Evolutionary conservation across 2,888 invertebrate species (phyloP), one percentile per base, ranked within the genome.

Genomic region (Caenorhabditis wallacei): DNA sequence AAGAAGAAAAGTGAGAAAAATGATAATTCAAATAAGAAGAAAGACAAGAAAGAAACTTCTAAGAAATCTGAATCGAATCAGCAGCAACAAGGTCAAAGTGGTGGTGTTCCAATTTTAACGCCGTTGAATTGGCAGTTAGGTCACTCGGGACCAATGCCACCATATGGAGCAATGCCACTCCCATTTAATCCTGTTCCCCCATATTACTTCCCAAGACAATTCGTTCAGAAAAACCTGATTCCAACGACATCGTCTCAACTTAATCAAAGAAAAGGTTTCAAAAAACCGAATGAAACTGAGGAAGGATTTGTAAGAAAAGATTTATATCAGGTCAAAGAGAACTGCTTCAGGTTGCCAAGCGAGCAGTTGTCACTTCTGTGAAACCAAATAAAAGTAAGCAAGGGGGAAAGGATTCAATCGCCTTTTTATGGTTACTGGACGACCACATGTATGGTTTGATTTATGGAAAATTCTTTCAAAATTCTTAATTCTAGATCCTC

Each of bases 391-490:
- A 16, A 10, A 20, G 11, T 10, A 53, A 13, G 7, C 22, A 56
- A n/a, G 7, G 48, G n/a, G 46, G 35, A 18, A 74, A 54, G 3
- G 54, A 54, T 10, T 5, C 22, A 8, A 46, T 13, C 7, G 74
- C 74, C 1, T 75, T 37, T 24, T 35, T 75, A 24, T 75, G 74
- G 74, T 54, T 75, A 4, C 30, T 75, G n/a, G 66, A 75, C 22
- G 66, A 75, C 24, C 74, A 66, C 26, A n/a, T 40, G 64, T 74
- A 22, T 20, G 43, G n/a, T 66, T 11, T 30, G 4, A 30, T 30
- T 30, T 8, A n/a, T 8, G 30, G 3, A 20, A 40, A 40, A 10
- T 13, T 2, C 13, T 8, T 40, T 10, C 40, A 40, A 8, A 8
- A 30, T 40, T 40, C 2, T 13, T 13, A 16, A 13, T 74, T 74